phyloP scores from a whole-genome alignment of 2,113 vertebrate genomes.

The Antechinus flavipes region DNA sequence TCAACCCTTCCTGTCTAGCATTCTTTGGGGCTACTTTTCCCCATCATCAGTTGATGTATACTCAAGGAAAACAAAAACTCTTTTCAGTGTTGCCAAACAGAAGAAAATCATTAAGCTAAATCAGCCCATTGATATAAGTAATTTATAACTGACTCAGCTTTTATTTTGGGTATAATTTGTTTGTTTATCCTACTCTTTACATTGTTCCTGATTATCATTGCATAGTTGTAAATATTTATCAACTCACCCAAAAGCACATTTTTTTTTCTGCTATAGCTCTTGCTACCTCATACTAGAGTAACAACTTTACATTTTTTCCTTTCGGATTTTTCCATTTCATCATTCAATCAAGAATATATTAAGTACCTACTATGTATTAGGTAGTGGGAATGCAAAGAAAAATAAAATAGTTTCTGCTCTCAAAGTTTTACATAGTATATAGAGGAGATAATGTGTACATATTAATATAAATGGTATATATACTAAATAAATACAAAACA shows the following conservation, averaged over 20 bases:
- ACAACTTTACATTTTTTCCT: background rate
- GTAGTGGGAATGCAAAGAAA: background rate
- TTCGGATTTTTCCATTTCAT: background rate
- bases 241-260: background rate
- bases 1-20: background rate
- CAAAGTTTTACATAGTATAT: background rate
- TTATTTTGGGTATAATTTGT: background rate
- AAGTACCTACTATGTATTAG: background rate
- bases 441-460: background rate
- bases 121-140: background rate
- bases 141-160: background rate
- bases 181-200: background rate
- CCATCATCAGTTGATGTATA: background rate
- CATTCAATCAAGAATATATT: background rate
- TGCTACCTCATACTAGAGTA: background rate
- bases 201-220: background rate
- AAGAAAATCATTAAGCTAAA: background rate
- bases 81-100: background rate
- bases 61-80: background rate
- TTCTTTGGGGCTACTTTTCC: background rate
- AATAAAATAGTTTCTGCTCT: conserved; percentile 1
- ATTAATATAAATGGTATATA: conserved; percentile 24
- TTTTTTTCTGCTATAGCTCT: background rate
- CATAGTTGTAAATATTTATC: background rate
- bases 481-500: background rate